Evolutionary conservation across 2,797 vertebrate species (phyloP).

Genomic region (Alcedo quadribrachys): DNA sequence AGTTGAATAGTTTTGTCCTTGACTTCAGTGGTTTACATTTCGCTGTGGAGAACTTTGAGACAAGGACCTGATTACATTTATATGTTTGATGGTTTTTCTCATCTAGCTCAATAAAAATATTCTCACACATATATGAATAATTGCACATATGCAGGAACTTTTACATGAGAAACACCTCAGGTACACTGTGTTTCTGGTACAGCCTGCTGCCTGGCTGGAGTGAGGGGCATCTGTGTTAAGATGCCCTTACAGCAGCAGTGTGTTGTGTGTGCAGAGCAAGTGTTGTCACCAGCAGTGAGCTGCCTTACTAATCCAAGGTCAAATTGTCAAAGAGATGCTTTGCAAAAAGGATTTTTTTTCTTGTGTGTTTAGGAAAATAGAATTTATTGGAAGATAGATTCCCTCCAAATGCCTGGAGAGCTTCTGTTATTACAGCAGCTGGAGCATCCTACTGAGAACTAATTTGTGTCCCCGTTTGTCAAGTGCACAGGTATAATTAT

Average conservation of each 20-base stretch:
- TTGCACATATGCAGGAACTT: background rate
- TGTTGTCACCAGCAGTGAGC: background rate
- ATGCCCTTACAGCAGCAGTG: background rate
- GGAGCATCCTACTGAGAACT: background rate
- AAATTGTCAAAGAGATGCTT: background rate
- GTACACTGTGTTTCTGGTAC: background rate
- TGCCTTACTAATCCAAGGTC: background rate
- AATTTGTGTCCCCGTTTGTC: slow-evolving; percentile 32
- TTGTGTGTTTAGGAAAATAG: slow-evolving; percentile 11
- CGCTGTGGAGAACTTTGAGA: background rate
- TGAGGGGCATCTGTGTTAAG: background rate
- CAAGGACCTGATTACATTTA: background rate
- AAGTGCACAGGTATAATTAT: slow-evolving; percentile 35
- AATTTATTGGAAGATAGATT: slow-evolving; percentile 10
- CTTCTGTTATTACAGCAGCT: background rate
- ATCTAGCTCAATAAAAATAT: background rate
- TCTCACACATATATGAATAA: background rate
- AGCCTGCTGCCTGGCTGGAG: background rate
- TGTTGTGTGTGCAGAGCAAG: background rate
- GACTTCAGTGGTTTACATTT: background rate
- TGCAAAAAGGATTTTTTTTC: background rate
- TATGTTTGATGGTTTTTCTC: background rate
- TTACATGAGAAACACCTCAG: background rate
- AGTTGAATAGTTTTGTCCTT: background rate
- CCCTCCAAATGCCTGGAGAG: background rate